phyloP scores from a whole-genome alignment of 2,797 vertebrate genomes.

The Ambastaia sidthimunki region DNA sequence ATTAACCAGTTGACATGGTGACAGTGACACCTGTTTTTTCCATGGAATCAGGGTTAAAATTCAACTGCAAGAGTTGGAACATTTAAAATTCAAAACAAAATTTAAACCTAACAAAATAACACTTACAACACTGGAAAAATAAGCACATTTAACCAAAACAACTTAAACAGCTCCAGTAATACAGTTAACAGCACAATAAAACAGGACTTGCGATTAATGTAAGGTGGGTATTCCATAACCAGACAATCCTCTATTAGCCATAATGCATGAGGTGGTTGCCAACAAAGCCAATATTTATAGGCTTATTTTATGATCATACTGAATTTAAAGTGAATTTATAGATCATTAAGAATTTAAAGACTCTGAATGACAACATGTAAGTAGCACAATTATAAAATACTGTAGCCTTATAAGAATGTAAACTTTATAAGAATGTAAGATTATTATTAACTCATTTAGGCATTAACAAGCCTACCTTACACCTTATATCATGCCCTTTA shows the following conservation, averaged over 20 bases:
- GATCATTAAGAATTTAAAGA: too few relatives aligned
- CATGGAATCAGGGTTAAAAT: too few relatives aligned
- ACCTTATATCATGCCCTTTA: neutral
- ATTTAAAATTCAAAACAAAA: neutral
- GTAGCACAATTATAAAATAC: neutral
- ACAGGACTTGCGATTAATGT: too few relatives aligned
- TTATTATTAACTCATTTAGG: neutral
- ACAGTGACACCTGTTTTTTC: too few relatives aligned
- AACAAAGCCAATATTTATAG: too few relatives aligned
- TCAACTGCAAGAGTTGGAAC: neutral
- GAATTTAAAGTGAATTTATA: neutral
- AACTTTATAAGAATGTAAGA: conserved; percentile 3
- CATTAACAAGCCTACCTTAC: neutral
- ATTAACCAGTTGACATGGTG: too few relatives aligned
- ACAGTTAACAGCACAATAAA: too few relatives aligned
- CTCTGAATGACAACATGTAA: neutral
- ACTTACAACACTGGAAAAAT: neutral
- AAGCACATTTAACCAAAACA: neutral
- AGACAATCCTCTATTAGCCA: too few relatives aligned
- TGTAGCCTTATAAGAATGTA: neutral
- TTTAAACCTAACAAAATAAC: neutral
- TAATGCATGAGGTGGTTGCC: too few relatives aligned
- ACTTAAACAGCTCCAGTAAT: neutral
- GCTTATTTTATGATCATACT: neutral
- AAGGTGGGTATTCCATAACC: too few relatives aligned